These are phyloP conservation scores for Coracias cyanogaster DNA, from an alignment of 2,797 vertebrate genomes.

Conservation along the genomic window DNA sequence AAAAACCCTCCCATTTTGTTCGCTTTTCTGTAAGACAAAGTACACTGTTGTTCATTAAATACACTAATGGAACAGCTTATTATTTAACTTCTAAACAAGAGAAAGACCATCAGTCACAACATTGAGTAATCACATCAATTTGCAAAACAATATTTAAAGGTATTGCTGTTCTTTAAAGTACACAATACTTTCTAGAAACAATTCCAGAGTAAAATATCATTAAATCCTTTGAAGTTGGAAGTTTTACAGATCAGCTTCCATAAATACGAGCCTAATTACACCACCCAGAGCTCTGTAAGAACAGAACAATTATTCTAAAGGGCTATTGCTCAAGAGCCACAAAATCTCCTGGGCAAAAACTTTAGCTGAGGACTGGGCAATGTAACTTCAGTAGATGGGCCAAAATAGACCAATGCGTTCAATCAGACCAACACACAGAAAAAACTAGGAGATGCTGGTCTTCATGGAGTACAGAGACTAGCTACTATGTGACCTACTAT, in stretches of 20 bases:
- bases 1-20: not conserved
- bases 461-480: not conserved
- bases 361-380: not conserved
- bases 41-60: not conserved
- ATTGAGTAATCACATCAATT: not conserved
- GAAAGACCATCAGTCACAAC: conserved; percentile 9
- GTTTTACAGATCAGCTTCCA: not conserved
- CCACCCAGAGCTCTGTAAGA: not conserved
- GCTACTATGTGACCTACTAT: no score
- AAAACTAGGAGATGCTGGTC: not conserved
- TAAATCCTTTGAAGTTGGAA: not conserved
- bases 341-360: not conserved
- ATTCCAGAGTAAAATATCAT: not conserved
- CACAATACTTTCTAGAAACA: not conserved
- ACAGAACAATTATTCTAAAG: not conserved
- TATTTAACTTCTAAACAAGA: conserved; percentile 7
- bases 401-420: not conserved
- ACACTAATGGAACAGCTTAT: not conserved
- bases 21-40: not conserved
- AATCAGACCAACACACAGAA: not conserved
- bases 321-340: not conserved
- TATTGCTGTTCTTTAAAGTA: not conserved
- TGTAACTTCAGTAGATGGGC: not conserved
- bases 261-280: not conserved
- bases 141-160: not conserved